These are phyloP conservation scores for Dasyurus viverrinus DNA, from an alignment of 2,113 vertebrate genomes.

Conservation along the genomic window DNA sequence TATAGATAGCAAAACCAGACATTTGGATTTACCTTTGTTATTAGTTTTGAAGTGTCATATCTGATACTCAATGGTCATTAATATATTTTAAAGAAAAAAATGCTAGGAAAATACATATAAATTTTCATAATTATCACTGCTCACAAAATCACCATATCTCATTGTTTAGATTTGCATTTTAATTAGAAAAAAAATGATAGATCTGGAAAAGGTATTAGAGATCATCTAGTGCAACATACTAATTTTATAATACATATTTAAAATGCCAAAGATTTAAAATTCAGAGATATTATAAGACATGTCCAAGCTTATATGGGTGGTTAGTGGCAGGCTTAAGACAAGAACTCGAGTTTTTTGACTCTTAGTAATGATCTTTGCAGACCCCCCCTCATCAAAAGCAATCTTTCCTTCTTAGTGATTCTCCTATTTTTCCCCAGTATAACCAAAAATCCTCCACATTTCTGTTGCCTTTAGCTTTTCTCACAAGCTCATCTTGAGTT, in stretches of 20 bases:
- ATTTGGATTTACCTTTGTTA: neutral
- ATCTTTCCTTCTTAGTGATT: neutral
- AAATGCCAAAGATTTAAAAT: neutral
- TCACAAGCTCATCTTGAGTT: neutral
- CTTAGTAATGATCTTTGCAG: neutral
- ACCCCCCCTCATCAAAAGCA: neutral
- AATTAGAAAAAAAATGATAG: neutral
- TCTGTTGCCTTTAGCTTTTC: neutral
- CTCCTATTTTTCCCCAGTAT: neutral
- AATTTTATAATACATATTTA: neutral
- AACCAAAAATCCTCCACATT: neutral
- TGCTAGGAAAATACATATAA: neutral
- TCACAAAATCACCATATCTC: neutral
- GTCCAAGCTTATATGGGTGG: neutral
- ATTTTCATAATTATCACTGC: neutral
- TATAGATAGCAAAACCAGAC: neutral
- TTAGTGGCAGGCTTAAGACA: neutral
- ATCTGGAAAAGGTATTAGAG: neutral
- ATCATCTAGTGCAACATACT: neutral
- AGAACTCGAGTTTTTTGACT: neutral
- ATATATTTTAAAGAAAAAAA: neutral
- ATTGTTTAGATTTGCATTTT: neutral
- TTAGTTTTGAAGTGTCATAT: neutral
- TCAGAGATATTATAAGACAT: neutral
- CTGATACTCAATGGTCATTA: neutral